Base-by-base conservation (phyloP, 2,113 vertebrate species). In the Baryphthengus martii region DNA sequence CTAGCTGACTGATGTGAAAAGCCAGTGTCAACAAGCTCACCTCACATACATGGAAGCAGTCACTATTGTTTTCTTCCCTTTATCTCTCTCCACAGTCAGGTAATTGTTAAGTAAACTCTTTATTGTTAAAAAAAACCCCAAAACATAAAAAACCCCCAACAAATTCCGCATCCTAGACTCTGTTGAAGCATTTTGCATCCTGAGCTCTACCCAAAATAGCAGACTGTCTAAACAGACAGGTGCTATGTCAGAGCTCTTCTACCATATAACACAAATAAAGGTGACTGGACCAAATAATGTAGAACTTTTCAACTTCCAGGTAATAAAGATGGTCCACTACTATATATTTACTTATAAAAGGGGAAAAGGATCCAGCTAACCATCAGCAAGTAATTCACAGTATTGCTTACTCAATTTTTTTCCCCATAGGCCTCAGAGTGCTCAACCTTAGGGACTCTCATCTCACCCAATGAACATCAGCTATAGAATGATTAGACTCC, bases 251-350 rank as follows among this genome's bases (percentile, higher is more conserved):
- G 31, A 44, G 29, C 18, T 25, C 45, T 80, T 67, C 58, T 20
- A 52, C 16, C 42, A 37, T 50, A 2, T 25, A 29, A 62, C 19
- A 26, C 18, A 40, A n/a, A n/a, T 7, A 42, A 53, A 72, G 13
- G 19, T 15, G 21, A 28, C 63, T 18, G 11, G 0, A 56, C 39
- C 47, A 77, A 77, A 68, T 33, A 73, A 49, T 0, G 0, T 6
- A n/a, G 31, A 37, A 28, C n/a, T 59, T 77, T 28, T 44, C 6
- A 14, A 1, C 20, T 82, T 81, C 23, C 42, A 63, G 8, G 13
- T 50, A 35, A 52, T 1, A 62, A 6, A 72, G 23, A n/a, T 26
- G n/a, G 37, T 67, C 52, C 26, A n/a, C 7, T n/a, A 33, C n/a
- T 45, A 62, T 16, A 17, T 10, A 58, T 47, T 26, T 42, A 53